phyloP scores from a whole-genome alignment of 2,888 invertebrate genomes.

The Nasonovia ribisnigri region DNA sequence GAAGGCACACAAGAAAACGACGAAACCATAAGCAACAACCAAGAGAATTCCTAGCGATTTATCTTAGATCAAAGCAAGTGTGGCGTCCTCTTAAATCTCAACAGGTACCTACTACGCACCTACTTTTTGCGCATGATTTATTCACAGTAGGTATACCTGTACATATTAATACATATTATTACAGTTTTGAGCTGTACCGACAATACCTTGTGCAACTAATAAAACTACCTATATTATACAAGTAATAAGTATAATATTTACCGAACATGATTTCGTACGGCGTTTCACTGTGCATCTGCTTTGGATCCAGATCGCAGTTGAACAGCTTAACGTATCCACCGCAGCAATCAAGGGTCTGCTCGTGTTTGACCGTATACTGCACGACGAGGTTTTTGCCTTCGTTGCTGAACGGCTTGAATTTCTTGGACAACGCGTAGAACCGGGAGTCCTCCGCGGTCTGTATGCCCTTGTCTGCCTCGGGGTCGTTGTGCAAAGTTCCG shows the following conservation, averaged over 20 bases:
- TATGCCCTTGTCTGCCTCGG: constrained; percentile 90
- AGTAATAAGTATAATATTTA: constrained; percentile 70
- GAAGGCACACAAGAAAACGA: too few species aligned
- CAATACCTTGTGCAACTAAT: too few species aligned
- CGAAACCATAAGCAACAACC: too few species aligned
- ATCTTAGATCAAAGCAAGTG: too few species aligned
- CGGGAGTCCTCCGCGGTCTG: constrained; percentile 97
- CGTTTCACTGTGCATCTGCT: constrained; percentile 96
- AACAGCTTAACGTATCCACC: constrained; percentile 93
- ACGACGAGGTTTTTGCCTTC: constrained; percentile 91
- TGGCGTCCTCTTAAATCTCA: too few species aligned
- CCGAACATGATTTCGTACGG: constrained; percentile 98
- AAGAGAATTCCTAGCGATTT: too few species aligned
- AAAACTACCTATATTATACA: neutral
- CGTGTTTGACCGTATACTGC: constrained; percentile 98
- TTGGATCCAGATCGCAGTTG: constrained; percentile 89
- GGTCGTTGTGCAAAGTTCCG: constrained; percentile 96
- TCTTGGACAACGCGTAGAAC: constrained; percentile 96
- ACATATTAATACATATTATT: too few species aligned
- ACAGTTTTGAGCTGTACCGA: too few species aligned
- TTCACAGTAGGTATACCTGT: too few species aligned
- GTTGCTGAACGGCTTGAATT: constrained; percentile 92
- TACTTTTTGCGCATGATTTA: too few species aligned
- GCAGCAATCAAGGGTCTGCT: constrained; percentile 98
- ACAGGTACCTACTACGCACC: too few species aligned